Evolutionary conservation across 2,888 invertebrate genomes (phyloP).

Genomic region (Thymelicus lineola): DNA sequence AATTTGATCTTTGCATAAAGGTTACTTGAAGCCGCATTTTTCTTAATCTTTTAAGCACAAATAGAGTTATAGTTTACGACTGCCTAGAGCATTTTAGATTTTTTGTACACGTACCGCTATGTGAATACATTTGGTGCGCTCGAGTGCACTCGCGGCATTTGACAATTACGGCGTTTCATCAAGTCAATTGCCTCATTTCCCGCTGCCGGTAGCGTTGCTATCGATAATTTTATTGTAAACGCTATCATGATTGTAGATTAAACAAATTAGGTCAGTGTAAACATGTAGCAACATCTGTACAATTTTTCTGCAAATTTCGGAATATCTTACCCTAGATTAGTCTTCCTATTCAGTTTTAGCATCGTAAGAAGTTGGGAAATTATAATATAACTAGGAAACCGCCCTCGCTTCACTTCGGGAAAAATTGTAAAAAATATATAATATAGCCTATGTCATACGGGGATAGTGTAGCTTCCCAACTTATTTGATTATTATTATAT

Average conservation of each 20-base stretch:
- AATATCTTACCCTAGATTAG: neutral
- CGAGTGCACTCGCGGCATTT: slow-evolving; percentile 63
- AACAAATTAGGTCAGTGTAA: slow-evolving; percentile 30
- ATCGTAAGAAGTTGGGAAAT: neutral
- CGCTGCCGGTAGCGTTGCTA: slow-evolving; percentile 52
- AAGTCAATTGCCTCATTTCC: slow-evolving; percentile 65
- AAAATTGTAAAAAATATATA: too few relatives aligned
- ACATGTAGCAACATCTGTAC: slow-evolving; percentile 12
- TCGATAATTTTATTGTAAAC: slow-evolving; percentile 30
- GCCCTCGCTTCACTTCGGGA: too few relatives aligned
- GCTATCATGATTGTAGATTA: slow-evolving; percentile 34
- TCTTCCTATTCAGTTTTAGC: neutral
- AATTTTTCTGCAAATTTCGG: neutral
- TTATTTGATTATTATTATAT: too few relatives aligned
- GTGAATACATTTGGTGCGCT: slow-evolving; percentile 66
- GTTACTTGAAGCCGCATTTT: too few relatives aligned
- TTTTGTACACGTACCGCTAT: slow-evolving; percentile 36
- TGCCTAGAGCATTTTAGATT: neutral
- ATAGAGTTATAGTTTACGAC: too few relatives aligned
- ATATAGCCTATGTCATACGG: too few relatives aligned
- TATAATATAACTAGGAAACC: too few relatives aligned
- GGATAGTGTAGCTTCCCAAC: too few relatives aligned
- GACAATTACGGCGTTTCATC: slow-evolving; percentile 71
- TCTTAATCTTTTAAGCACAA: too few relatives aligned
- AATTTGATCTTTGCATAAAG: too few relatives aligned